Percentiles rank a stretch among this genome's conserved stretches.
These are phyloP conservation scores for Epinephelus coioides DNA, from an alignment of 2,797 vertebrate genomes.

Conservation along the genomic window DNA sequence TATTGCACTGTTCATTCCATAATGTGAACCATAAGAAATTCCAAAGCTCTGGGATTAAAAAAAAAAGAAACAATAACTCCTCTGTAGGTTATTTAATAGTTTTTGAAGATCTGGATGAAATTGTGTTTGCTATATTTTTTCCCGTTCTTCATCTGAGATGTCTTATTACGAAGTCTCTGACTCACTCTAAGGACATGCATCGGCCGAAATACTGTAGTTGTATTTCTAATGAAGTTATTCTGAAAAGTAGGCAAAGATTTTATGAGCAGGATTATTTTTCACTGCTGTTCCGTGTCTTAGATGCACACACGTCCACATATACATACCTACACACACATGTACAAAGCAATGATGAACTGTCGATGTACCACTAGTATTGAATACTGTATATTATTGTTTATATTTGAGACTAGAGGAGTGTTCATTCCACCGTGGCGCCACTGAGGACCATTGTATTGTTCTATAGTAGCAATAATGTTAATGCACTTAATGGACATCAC, in stretches of 20 bases:
- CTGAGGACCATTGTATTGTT: slow-evolving; percentile 76
- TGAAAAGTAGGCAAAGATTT: slow-evolving; percentile 63
- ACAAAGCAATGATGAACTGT: slow-evolving; percentile 56
- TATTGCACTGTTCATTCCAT: slow-evolving; percentile 90
- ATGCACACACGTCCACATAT: slow-evolving; percentile 44
- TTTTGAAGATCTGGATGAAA: slow-evolving; percentile 67
- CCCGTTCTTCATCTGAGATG: slow-evolving; percentile 55
- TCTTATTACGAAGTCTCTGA: slow-evolving; percentile 65
- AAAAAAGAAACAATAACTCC: slow-evolving; percentile 44
- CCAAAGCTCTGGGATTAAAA: slow-evolving; percentile 81
- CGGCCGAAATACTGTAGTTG: slow-evolving; percentile 68
- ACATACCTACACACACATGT: slow-evolving; percentile 44
- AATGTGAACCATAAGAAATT: slow-evolving; percentile 88
- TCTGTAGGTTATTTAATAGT: slow-evolving; percentile 77
- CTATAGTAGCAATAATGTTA: slow-evolving; percentile 67
- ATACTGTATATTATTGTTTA: slow-evolving; percentile 75
- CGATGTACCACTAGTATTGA: slow-evolving; percentile 79
- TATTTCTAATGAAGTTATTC: slow-evolving; percentile 59
- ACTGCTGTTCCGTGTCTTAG: slow-evolving; percentile 75
- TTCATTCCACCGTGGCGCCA: slow-evolving; percentile 74
- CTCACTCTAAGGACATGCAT: slow-evolving; percentile 26
- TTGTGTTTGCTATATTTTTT: slow-evolving; percentile 59
- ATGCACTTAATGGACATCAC: slow-evolving; percentile 78
- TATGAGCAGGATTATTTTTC: slow-evolving; percentile 49
- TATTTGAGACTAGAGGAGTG: slow-evolving; percentile 65